Evolutionary conservation across 2,797 vertebrate species (phyloP).

Genomic region (Scyliorhinus canicula): DNA sequence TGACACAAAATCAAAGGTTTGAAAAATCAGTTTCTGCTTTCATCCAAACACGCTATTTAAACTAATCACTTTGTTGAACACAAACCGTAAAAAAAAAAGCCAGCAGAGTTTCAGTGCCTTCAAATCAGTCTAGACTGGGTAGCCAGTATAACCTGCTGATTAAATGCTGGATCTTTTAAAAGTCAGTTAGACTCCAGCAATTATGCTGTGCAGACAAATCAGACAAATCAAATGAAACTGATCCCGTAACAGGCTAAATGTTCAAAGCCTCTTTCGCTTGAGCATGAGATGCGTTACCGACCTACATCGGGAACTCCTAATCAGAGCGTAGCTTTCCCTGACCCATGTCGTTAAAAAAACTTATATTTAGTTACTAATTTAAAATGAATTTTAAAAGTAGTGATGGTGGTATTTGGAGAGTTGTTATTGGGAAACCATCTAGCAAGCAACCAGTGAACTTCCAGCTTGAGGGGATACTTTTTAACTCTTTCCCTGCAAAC

Average conservation of each 20-base stretch:
- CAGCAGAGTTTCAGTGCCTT: constrained; percentile 25
- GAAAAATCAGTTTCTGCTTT: constrained; percentile 38
- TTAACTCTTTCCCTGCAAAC: constrained; percentile 22
- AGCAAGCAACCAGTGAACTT: background rate
- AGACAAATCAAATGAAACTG: constrained; percentile 38
- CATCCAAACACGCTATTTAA: constrained; percentile 36
- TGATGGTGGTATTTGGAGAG: constrained; percentile 17
- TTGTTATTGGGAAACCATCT: background rate
- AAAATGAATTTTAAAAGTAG: constrained; percentile 36
- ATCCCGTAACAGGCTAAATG: constrained; percentile 35
- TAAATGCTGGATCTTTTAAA: constrained; percentile 38
- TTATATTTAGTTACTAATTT: constrained; percentile 37
- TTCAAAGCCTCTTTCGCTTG: constrained; percentile 36
- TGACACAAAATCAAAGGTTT: constrained; percentile 35
- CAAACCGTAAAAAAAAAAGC: constrained; percentile 37
- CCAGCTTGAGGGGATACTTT: background rate
- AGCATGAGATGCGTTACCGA: constrained; percentile 31
- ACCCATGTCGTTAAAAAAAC: constrained; percentile 31
- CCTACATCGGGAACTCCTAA: constrained; percentile 34
- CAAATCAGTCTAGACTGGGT: constrained; percentile 36
- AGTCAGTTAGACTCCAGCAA: constrained; percentile 38
- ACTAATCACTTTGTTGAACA: constrained; percentile 35
- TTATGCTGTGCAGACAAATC: constrained; percentile 38
- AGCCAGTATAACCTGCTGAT: constrained; percentile 38
- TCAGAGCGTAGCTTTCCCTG: constrained; percentile 32